phyloP scores from a whole-genome alignment of 2,888 invertebrate species.

The Diabrotica balteata region DNA sequence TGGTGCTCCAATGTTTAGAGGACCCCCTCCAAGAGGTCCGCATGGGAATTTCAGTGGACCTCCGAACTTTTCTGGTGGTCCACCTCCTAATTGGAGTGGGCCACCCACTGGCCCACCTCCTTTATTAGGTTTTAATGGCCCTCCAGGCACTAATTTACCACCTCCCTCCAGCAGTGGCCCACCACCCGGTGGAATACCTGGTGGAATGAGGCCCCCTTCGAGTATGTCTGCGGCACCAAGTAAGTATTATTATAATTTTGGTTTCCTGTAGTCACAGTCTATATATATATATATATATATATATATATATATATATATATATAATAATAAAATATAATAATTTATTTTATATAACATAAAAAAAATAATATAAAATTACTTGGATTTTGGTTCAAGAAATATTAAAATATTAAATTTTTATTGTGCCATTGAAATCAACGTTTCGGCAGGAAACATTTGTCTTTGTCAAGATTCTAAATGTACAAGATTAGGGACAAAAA shows the following conservation, averaged over 20 bases:
- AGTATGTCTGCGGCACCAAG: conserved; percentile 1
- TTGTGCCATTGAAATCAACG: no score
- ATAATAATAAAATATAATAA: no score
- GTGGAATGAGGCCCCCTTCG: conserved; percentile 46
- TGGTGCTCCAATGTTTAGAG: conserved; percentile 60
- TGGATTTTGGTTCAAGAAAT: no score
- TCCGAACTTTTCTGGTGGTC: conserved; percentile 62
- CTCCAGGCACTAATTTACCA: conserved; percentile 26
- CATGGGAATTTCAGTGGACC: conserved; percentile 64
- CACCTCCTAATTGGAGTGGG: conserved; percentile 70
- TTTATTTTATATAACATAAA: no score
- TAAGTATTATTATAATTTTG: neutral
- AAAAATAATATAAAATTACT: no score
- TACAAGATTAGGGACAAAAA: no score
- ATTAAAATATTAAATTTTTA: no score
- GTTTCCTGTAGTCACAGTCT: no score
- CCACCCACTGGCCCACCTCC: conserved; percentile 64
- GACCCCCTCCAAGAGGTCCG: conserved; percentile 64
- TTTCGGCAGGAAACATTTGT: no score
- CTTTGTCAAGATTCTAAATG: no score
- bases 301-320: no score
- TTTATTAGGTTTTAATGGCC: conserved; percentile 61
- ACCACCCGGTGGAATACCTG: conserved; percentile 10
- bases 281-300: no score
- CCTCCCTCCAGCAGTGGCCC: neutral